Conservation (phyloP, 2,113 vertebrate genomes). For the Xiphophorus couchianus region DNA sequence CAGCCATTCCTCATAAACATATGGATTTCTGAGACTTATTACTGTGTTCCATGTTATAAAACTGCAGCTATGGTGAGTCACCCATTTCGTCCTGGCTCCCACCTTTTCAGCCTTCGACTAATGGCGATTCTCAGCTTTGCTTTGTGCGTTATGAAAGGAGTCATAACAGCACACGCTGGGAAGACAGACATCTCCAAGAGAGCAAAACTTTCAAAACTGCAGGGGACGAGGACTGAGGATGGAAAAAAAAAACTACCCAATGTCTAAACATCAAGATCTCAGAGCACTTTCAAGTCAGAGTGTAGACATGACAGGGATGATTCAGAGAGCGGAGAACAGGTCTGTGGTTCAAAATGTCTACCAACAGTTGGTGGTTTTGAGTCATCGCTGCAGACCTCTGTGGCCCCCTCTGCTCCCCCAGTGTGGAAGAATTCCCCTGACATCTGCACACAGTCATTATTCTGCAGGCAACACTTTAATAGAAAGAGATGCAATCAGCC, state of each 20-base stretch:
- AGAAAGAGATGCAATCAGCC: constrained; percentile 38
- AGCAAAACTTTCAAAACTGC: constrained; percentile 1
- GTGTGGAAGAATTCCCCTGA: not conserved
- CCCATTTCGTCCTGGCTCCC: not conserved
- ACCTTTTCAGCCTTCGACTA: constrained; percentile 6
- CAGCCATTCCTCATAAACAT: not conserved
- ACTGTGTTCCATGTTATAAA: not conserved
- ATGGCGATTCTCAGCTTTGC: not conserved
- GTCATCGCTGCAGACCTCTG: constrained; percentile 30
- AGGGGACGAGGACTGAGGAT: not conserved
- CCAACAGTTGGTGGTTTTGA: constrained; percentile 31
- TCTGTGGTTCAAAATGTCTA: constrained; percentile 30
- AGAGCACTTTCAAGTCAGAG: constrained; percentile 18
- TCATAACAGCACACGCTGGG: not conserved
- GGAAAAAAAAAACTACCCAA: constrained; percentile 18
- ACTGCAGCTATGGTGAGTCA: not conserved
- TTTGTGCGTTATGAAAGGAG: not conserved
- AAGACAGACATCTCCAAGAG: constrained; percentile 1
- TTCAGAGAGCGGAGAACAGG: constrained; percentile 30
- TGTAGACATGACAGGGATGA: constrained; percentile 45
- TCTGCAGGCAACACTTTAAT: constrained; percentile 14
- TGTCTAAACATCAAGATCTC: constrained; percentile 27
- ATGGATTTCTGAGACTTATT: not conserved
- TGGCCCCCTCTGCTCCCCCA: not conserved
- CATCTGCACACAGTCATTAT: constrained; percentile 27